Conservation (phyloP, 2,797 vertebrate genomes). For the Catostomus latipinnis region DNA sequence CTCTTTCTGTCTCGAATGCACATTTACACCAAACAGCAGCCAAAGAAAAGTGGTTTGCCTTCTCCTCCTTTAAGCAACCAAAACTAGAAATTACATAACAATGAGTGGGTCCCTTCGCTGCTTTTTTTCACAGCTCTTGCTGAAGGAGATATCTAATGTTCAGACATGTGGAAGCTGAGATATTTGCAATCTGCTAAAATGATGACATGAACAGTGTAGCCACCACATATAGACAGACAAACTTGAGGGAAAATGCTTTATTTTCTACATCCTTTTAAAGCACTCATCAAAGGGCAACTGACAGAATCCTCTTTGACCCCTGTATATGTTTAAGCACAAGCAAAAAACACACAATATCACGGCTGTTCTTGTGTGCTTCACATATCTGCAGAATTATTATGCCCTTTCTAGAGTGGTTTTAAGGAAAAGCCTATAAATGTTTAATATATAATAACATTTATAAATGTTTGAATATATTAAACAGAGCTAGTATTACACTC, state of each 20-base stretch:
- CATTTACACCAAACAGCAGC: not conserved
- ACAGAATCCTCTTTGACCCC: constrained; percentile 60
- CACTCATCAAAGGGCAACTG: constrained; percentile 50
- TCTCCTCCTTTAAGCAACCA: constrained; percentile 40
- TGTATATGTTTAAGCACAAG: constrained; percentile 40
- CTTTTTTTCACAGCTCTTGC: constrained; percentile 45
- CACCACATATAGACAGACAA: constrained; percentile 53
- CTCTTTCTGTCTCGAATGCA: not conserved
- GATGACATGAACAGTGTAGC: constrained; percentile 60
- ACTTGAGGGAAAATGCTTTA: constrained; percentile 53
- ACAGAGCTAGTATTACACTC: no score
- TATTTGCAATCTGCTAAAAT: constrained; percentile 61
- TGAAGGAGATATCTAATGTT: constrained; percentile 50
- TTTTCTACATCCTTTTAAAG: constrained; percentile 53
- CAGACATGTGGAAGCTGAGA: constrained; percentile 57
- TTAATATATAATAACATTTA: no score
- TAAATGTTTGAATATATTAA: no score
- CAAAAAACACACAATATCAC: constrained; percentile 19
- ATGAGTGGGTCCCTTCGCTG: constrained; percentile 40
- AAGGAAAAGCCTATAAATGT: no score
- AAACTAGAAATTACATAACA: constrained; percentile 44
- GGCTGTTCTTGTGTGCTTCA: constrained; percentile 10
- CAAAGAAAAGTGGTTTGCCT: constrained; percentile 22
- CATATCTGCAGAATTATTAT: not conserved
- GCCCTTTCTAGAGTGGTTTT: not conserved